Conservation (phyloP, 2,888 invertebrate genomes). For the Resseliella maxima region DNA sequence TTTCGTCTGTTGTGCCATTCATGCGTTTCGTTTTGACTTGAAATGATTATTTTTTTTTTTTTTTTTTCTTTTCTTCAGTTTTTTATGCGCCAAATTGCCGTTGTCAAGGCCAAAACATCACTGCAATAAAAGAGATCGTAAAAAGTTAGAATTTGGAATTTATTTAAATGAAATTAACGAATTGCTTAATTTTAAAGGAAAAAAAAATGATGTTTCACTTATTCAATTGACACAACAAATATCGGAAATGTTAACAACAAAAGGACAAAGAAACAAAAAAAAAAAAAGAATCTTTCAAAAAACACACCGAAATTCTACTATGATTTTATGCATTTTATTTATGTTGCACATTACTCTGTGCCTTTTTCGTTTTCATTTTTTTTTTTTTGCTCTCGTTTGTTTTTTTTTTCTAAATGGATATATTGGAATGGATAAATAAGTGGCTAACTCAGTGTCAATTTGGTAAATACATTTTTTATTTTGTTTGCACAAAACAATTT, state of each 20-base stretch:
- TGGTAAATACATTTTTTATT: not conserved
- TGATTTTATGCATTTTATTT: not conserved
- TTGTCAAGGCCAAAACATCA: not conserved
- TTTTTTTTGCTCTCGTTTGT: not conserved
- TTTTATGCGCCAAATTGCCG: not conserved
- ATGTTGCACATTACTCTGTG: not conserved
- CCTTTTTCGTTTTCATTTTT: not conserved
- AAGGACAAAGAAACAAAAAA: too few relatives aligned
- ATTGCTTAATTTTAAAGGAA: not conserved
- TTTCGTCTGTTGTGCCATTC: constrained; percentile 24
- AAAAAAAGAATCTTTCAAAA: too few relatives aligned
- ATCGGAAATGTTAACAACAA: not conserved
- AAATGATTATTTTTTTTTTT: not conserved
- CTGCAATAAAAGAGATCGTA: not conserved
- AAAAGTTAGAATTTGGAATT: not conserved
- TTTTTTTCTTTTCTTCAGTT: not conserved
- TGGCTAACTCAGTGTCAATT: not conserved
- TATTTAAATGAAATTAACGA: not conserved
- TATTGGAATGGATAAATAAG: too few relatives aligned
- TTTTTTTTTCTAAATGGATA: not conserved
- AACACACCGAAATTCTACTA: not conserved
- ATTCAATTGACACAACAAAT: not conserved
- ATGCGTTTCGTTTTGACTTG: not conserved
- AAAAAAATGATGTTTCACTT: too few relatives aligned
- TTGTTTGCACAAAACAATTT: not conserved